These are phyloP conservation scores for Monopis laevigella DNA, from an alignment of 2,888 invertebrate species.

Conservation along the genomic window DNA sequence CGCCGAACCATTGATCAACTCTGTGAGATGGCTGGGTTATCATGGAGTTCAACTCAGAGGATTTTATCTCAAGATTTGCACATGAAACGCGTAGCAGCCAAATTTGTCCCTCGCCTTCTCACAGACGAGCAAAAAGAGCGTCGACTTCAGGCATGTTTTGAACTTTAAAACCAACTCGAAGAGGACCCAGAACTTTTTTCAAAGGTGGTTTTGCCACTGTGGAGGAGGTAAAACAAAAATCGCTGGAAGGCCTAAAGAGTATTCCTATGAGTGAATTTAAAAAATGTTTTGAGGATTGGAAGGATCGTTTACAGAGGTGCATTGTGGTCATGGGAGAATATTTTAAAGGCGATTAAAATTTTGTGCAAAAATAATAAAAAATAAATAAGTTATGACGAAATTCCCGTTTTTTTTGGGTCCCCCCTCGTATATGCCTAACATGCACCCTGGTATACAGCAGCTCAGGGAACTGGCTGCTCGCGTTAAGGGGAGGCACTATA, in stretches of 20 bases:
- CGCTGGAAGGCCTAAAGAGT: conserved; percentile 1
- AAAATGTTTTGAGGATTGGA: too few relatives aligned
- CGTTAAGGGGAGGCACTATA: too few relatives aligned
- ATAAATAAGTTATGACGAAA: too few relatives aligned
- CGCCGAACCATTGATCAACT: conserved; percentile 8
- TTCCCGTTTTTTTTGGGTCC: too few relatives aligned
- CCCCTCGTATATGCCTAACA: too few relatives aligned
- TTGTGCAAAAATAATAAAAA: too few relatives aligned
- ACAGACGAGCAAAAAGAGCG: conserved; percentile 9
- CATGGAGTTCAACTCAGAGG: conserved; percentile 4
- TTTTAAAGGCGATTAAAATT: too few relatives aligned
- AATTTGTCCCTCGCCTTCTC: conserved; percentile 2
- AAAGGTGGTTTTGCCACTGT: conserved; percentile 1
- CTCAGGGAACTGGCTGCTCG: too few relatives aligned
- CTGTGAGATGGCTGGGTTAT: conserved; percentile 5
- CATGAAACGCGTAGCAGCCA: conserved; percentile 6
- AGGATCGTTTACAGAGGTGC: too few relatives aligned
- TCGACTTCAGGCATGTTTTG: conserved; percentile 8
- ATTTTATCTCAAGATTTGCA: conserved; percentile 2
- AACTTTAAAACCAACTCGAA: conserved; percentile 9
- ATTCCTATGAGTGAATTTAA: conserved; percentile 1
- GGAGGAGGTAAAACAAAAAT: conserved; percentile 4
- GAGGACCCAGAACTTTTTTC: conserved; percentile 6
- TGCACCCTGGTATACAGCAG: too few relatives aligned
- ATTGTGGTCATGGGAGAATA: too few relatives aligned